Base-by-base conservation (phyloP, 2,797 vertebrate species). In the Ara ararauna region DNA sequence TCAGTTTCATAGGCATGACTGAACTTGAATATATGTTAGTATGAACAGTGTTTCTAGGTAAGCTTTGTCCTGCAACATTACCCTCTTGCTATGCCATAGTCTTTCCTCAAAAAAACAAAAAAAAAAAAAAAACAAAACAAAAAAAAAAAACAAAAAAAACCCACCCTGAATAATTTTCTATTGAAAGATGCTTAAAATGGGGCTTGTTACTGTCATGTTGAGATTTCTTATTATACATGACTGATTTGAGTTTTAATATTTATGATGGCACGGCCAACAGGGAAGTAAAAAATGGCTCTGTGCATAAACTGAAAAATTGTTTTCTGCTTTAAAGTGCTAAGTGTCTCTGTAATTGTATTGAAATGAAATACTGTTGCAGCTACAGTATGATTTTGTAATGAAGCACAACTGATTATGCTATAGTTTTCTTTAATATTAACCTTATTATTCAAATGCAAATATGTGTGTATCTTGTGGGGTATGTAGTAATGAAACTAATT, bases 271-370 rank as follows among this genome's bases (percentile, higher is more conserved):
- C 18, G 34, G 22, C 51, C 44, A 94, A 91, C 32, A 77, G 82
- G 67, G 68, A 93, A 87, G 61, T 83, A 50, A 94, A 91, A 91
- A 87, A 91, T 93, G 29, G 5, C 19, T 91, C 80, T 91, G 32
- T 0, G 1, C 45, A 83, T 72, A 87, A 89, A 89, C 62, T 65
- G 72, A 95, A 66, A 89, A 68, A 71, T 44, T 60, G 17, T 10
- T 75, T 91, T 91, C 83, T 89, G 14, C 36, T 72, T 91, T 66
- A 27, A 87, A 89, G 34, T 83, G 34, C 36, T 64, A 93, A 95
- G 6, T 71, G 32, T 88, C 61, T 81, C 50, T 75, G 22, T 73
- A 90, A 73, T 90, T 93, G 50, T 56, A 91, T 56, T 30, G 76
- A 56, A 91, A 38, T 65, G 21, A 87, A 89, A 81, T 86, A 93